A percentile compares a stretch with the other conserved stretches of the same genome.
Conservation (phyloP, 2,797 vertebrate genomes). For the Ceryle rudis region DNA sequence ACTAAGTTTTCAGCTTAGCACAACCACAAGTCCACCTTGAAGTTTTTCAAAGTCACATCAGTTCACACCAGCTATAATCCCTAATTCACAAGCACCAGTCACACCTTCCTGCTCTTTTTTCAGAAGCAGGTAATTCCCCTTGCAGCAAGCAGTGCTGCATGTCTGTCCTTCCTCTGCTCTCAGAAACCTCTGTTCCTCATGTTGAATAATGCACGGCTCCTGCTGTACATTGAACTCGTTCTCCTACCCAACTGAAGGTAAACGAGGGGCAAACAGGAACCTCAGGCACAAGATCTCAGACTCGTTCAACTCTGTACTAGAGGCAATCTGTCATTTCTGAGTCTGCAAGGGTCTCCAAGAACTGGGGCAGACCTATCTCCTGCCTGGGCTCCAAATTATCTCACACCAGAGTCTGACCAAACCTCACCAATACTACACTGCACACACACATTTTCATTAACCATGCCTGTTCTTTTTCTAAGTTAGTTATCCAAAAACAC, state of each 20-base stretch:
- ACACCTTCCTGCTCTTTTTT: not conserved
- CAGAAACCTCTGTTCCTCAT: not conserved
- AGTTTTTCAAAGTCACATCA: not conserved
- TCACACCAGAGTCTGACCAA: fast-evolving
- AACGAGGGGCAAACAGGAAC: not conserved
- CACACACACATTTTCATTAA: not conserved
- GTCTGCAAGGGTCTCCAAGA: not conserved
- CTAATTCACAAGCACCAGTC: not conserved
- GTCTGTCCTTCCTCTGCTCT: not conserved
- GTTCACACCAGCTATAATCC: not conserved
- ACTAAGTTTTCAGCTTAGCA: not conserved
- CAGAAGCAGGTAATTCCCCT: not conserved
- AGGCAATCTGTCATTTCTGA: not conserved
- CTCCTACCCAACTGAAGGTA: not conserved
- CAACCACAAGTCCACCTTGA: not conserved
- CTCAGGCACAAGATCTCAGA: not conserved
- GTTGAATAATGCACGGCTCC: not conserved
- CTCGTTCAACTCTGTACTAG: not conserved
- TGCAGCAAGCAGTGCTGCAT: not conserved
- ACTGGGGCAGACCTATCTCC: not conserved
- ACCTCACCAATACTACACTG: not conserved
- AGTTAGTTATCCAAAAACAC: not conserved
- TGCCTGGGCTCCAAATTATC: not conserved
- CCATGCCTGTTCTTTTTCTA: not conserved
- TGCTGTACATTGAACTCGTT: not conserved